phyloP scores from a whole-genome alignment of 2,113 vertebrate species.

The Merops nubicus region DNA sequence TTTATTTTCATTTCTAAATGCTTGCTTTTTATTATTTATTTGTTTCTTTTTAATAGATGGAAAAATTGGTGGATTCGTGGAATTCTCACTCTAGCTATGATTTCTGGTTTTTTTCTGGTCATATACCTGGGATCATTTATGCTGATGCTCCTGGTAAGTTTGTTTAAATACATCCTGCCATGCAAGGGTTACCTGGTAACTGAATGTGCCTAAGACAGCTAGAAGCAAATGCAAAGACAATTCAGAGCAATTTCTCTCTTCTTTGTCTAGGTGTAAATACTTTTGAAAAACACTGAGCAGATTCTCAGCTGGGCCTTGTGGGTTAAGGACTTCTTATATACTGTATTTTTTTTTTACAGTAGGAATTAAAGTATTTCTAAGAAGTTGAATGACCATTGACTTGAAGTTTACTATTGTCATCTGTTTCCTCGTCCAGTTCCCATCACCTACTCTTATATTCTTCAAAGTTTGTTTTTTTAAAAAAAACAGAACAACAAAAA shows the following conservation, averaged over 20 bases:
- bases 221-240: not conserved
- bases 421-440: not conserved
- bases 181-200: not conserved
- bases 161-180: not conserved
- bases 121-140: conserved; percentile 94
- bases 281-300: not conserved
- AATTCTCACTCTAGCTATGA: conserved; percentile 93
- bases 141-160: conserved; percentile 84
- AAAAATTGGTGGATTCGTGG: conserved; percentile 99
- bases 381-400: not conserved
- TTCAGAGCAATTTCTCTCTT: not conserved
- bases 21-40: not conserved
- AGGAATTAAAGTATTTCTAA: not conserved
- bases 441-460: not conserved
- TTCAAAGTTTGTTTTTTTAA: not conserved
- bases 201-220: not conserved
- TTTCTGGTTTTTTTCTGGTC: conserved; percentile 88
- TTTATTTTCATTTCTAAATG: not conserved
- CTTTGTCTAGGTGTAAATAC: not conserved
- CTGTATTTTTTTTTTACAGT: not conserved
- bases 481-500: not conserved
- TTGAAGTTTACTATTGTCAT: not conserved
- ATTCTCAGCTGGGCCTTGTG: not conserved
- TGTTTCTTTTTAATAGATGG: conserved; percentile 84
- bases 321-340: not conserved